Evolutionary conservation across 23 tunicate species (phyloP).

Genomic region (Ascidia mentula): DNA sequence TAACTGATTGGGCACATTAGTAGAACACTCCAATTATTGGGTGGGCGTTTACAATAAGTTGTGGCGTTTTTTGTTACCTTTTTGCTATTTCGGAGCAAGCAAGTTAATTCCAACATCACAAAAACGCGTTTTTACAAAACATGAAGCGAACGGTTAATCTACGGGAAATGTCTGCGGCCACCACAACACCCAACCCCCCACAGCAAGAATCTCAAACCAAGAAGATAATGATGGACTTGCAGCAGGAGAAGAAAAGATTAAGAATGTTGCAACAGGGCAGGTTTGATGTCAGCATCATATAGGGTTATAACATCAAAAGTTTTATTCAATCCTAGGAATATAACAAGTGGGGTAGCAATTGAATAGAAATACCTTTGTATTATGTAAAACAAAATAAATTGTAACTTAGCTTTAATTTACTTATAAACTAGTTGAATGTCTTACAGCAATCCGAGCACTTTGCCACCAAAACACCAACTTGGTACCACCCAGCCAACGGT

Average conservation of each 20-base stretch:
- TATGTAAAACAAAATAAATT: neutral
- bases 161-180: conserved; percentile 78
- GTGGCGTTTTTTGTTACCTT: no score
- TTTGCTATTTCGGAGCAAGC: no score
- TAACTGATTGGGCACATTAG: no score
- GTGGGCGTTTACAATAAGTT: no score
- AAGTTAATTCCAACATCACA: no score
- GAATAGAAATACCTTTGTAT: no score
- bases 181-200: conserved; percentile 15
- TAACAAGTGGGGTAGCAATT: no score
- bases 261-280: conserved; percentile 63
- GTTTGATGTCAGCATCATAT: neutral
- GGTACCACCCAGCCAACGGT: neutral
- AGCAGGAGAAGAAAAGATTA: conserved; percentile 72
- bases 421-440: neutral
- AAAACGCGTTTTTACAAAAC: no score
- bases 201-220: conserved; percentile 46
- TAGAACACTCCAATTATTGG: no score
- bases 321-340: no score
- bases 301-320: no score
- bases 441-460: neutral
- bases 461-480: conserved; percentile 15
- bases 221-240: conserved; percentile 70
- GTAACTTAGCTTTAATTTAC: neutral
- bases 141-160: conserved; percentile 81